These are phyloP conservation scores for Rhynchonycteris naso DNA, from an alignment of 2,797 vertebrate genomes.

Conservation along the genomic window DNA sequence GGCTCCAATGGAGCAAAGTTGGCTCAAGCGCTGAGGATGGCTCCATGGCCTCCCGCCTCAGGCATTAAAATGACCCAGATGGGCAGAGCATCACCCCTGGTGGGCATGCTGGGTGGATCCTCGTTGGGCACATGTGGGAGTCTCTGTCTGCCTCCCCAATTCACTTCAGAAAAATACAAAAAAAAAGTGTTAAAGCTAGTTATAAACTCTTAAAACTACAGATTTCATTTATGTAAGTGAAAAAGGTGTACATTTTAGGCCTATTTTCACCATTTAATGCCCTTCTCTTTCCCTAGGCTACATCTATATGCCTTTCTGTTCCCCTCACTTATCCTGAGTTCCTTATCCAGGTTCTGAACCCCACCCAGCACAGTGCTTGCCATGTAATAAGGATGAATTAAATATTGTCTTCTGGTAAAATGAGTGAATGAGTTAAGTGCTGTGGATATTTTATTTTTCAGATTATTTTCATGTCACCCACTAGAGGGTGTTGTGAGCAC, in stretches of 20 bases:
- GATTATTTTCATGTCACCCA: slow-evolving; percentile 48
- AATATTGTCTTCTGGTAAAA: neutral
- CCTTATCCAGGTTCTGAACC: neutral
- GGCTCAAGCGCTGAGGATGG: too few relatives aligned
- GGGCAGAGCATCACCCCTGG: too few relatives aligned
- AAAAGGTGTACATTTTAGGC: slow-evolving; percentile 5
- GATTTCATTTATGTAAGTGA: neutral
- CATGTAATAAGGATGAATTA: neutral
- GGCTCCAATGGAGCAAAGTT: too few relatives aligned
- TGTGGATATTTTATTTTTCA: neutral
- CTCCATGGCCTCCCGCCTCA: too few relatives aligned
- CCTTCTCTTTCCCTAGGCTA: neutral
- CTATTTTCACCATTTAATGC: neutral
- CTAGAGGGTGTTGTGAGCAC: slow-evolving; percentile 65
- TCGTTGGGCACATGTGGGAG: too few relatives aligned
- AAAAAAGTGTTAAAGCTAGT: neutral
- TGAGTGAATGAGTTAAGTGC: neutral
- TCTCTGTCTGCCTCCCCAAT: too few relatives aligned
- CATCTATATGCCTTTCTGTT: neutral
- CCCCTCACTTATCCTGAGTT: rapidly evolving
- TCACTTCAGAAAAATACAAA: too few relatives aligned
- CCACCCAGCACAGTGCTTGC: neutral
- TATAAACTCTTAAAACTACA: neutral
- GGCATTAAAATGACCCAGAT: too few relatives aligned
- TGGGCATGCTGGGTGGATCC: too few relatives aligned